Percentiles rank a stretch among this genome's conserved stretches.
phyloP scores from a whole-genome alignment of 1,140 invertebrate species.

The Linepithema humile region DNA sequence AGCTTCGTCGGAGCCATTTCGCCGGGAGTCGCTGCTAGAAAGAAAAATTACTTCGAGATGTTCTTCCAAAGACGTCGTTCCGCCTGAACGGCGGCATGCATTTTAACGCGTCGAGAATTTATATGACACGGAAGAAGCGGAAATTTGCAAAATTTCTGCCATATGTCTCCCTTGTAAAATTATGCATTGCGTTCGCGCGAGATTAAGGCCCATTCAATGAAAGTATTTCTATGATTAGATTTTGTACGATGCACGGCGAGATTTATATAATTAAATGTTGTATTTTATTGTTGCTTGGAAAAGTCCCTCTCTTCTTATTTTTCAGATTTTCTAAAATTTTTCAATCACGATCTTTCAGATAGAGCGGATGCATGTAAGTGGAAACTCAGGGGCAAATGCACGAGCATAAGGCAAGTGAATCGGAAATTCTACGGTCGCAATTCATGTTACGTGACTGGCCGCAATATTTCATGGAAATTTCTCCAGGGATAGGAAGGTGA shows the following conservation, averaged over 20 bases:
- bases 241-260: not conserved
- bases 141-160: conserved; percentile 51
- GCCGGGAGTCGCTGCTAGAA: conserved; percentile 30
- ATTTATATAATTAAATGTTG: not conserved
- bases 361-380: conserved; percentile 62
- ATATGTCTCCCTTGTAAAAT: conserved; percentile 38
- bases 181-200: not conserved
- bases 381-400: conserved; percentile 65
- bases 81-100: conserved; percentile 44
- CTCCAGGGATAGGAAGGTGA: conserved; percentile 55
- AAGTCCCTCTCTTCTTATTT: not conserved
- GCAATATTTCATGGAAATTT: conserved; percentile 70
- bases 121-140: conserved; percentile 30
- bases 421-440: conserved; percentile 66
- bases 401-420: conserved; percentile 59
- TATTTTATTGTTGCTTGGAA: not conserved
- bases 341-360: conserved; percentile 40
- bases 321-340: conserved; percentile 39
- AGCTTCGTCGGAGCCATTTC: conserved; percentile 33
- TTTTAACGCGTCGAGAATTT: conserved; percentile 51
- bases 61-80: conserved; percentile 56
- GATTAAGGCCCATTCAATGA: not conserved
- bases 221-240: conserved; percentile 5
- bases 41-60: conserved; percentile 58
- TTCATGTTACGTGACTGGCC: conserved; percentile 67